Base-by-base conservation (phyloP, 1,140 invertebrate species). In the Laupala kohalensis region DNA sequence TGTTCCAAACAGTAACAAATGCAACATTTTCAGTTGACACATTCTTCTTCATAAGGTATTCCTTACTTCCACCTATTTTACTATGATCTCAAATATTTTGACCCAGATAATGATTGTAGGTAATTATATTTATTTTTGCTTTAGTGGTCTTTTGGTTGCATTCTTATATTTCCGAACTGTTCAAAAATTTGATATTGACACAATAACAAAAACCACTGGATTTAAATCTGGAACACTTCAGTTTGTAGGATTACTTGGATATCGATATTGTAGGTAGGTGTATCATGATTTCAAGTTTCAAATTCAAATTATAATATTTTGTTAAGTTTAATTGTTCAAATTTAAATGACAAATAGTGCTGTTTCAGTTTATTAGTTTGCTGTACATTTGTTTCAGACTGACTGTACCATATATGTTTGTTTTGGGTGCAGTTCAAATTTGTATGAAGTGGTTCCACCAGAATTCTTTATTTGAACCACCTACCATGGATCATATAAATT, bases 11-110 rank as follows among this genome's bases (percentile, higher is more conserved):
- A 0, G 89, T 94, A 29, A 87, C 89, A 15, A 96, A 95, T 79
- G 94, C 91, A 0, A 88, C 92, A 0, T 93, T 94, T 79, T 93
- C 93, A 73, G 94, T 96, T 0, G 94, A 96, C 77, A 93, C 93
- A 0, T 96, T 96, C 81, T 96, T 96, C 84, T 92, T 94, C 78
- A 89, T 91, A 75, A 86, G 84, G 85, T 85, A 25, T 25, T 28
- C 23, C 25, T n/a, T n/a, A n/a, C n/a, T n/a, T n/a, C n/a, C n/a
- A n/a, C n/a, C n/a, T n/a, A n/a, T n/a, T n/a, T n/a, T n/a, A n/a
- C n/a, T n/a, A n/a, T n/a, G n/a, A n/a, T n/a, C n/a, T n/a, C n/a
- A n/a, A n/a, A n/a, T n/a, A n/a, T n/a, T n/a, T n/a, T n/a, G n/a
- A n/a, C n/a, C n/a, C n/a, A n/a, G n/a, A n/a, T 53, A 19, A 64